Evolutionary conservation across 2,797 vertebrate genomes (phyloP).

Genomic region (Phoxinus dragarum): DNA sequence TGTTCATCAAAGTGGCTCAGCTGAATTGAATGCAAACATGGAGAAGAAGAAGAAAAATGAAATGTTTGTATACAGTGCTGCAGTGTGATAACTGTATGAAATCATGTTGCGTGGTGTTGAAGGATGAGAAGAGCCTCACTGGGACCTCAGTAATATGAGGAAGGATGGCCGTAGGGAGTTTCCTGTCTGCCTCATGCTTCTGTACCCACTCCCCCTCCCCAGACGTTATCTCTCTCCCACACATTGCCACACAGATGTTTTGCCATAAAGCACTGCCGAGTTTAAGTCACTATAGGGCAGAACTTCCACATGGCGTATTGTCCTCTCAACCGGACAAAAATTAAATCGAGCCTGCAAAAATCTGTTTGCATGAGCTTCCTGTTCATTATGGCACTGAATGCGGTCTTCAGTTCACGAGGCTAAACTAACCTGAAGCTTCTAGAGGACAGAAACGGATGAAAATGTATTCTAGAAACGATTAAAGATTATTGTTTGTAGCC

Average conservation of each 20-base stretch:
- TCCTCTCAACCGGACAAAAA: conserved; percentile 34
- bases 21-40: neutral
- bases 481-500: neutral
- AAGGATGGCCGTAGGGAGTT: conserved; percentile 44
- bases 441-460: neutral
- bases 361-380: conserved; percentile 4
- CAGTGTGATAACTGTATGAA: conserved; percentile 17
- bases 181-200: conserved; percentile 44
- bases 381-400: neutral
- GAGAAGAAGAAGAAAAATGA: neutral
- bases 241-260: conserved; percentile 53
- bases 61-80: conserved; percentile 11
- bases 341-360: conserved; percentile 29
- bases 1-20: neutral
- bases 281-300: conserved; percentile 31
- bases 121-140: conserved; percentile 15
- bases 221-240: conserved; percentile 56
- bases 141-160: conserved; percentile 3
- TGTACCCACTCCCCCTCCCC: conserved; percentile 13
- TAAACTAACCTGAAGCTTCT: conserved; percentile 9
- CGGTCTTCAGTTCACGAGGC: neutral
- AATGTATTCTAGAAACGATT: neutral
- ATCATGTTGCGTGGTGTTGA: neutral
- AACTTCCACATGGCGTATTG: conserved; percentile 19
- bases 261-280: conserved; percentile 35